These are phyloP conservation scores for Carassius gibelio DNA, from an alignment of 2,113 vertebrate species.

Conservation along the genomic window DNA sequence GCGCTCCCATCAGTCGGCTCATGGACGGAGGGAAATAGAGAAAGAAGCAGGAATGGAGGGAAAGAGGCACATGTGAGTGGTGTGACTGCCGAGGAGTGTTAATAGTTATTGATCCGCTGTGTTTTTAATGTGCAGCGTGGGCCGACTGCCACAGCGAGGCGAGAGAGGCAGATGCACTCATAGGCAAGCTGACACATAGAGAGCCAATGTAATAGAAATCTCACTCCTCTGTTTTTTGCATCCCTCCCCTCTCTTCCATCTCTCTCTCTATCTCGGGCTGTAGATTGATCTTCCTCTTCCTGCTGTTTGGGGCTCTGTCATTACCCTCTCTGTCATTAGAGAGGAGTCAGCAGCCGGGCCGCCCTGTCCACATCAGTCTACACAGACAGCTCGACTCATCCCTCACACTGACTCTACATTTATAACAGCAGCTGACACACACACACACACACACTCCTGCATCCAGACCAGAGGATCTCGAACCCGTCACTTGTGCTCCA, in stretches of 20 bases:
- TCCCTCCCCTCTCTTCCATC: slow-evolving; percentile 76
- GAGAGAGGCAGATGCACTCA: neutral
- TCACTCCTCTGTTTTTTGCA: slow-evolving; percentile 63
- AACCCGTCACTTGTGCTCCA: slow-evolving; percentile 64
- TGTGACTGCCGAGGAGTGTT: slow-evolving; percentile 98
- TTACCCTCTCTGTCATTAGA: slow-evolving; percentile 99
- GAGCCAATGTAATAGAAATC: slow-evolving; percentile 79
- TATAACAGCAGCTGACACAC: slow-evolving; percentile 93
- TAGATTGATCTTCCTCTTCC: slow-evolving; percentile 99
- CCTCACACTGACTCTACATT: slow-evolving; percentile 94
- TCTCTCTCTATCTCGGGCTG: slow-evolving; percentile 89
- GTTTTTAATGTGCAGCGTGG: slow-evolving; percentile 91
- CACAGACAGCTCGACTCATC: slow-evolving; percentile 99
- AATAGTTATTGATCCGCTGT: slow-evolving; percentile 99
- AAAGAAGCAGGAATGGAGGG: neutral
- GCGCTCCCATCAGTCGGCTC: slow-evolving; percentile 86
- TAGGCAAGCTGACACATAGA: slow-evolving; percentile 94
- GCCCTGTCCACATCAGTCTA: slow-evolving; percentile 98
- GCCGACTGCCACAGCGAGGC: slow-evolving; percentile 59
- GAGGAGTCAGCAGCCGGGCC: slow-evolving; percentile 92
- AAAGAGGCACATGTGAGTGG: slow-evolving; percentile 93
- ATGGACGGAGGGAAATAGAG: slow-evolving; percentile 80
- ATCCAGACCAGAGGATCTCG: slow-evolving; percentile 49
- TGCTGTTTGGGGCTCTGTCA: slow-evolving; percentile 99
- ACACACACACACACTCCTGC: slow-evolving; percentile 77